Conservation (phyloP, 2,888 invertebrate genomes). For the Drosophila engyochracea region DNA sequence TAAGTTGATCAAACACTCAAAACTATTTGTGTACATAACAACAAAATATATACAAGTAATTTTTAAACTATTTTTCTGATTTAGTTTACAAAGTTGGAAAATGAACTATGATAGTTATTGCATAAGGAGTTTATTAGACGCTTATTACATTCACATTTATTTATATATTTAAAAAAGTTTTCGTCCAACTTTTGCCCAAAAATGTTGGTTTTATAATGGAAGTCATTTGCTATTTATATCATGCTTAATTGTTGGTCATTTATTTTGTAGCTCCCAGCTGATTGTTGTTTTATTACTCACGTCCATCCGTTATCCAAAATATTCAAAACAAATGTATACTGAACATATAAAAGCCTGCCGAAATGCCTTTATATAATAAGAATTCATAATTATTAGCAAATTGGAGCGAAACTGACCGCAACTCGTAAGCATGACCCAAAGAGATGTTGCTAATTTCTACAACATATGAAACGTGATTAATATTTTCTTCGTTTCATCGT, state of each 20-base stretch:
- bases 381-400: slow-evolving; percentile 66
- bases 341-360: slow-evolving; percentile 5
- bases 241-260: slow-evolving; percentile 30
- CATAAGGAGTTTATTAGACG: slow-evolving; percentile 14
- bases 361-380: slow-evolving; percentile 17
- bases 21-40: not conserved
- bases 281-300: slow-evolving; percentile 9
- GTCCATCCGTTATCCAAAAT: slow-evolving; percentile 20
- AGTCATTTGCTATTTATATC: slow-evolving; percentile 20
- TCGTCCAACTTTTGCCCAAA: not conserved
- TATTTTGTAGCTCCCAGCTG: slow-evolving; percentile 16
- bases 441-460: slow-evolving; percentile 64
- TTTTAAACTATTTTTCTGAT: not conserved
- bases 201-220: slow-evolving; percentile 12
- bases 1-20: too few species aligned
- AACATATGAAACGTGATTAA: slow-evolving; percentile 79
- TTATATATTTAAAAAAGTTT: slow-evolving; percentile 25
- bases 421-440: slow-evolving; percentile 26
- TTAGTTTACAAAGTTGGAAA: not conserved
- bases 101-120: slow-evolving; percentile 3
- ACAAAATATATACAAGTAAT: not conserved
- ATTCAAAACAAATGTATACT: slow-evolving; percentile 10
- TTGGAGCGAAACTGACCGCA: slow-evolving; percentile 29
- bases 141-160: slow-evolving; percentile 17
- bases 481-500: slow-evolving; percentile 55